Percentiles rank a stretch among this genome's conserved stretches.
Evolutionary conservation across 1,140 invertebrate genomes (phyloP).

Genomic region (Ostrea edulis): DNA sequence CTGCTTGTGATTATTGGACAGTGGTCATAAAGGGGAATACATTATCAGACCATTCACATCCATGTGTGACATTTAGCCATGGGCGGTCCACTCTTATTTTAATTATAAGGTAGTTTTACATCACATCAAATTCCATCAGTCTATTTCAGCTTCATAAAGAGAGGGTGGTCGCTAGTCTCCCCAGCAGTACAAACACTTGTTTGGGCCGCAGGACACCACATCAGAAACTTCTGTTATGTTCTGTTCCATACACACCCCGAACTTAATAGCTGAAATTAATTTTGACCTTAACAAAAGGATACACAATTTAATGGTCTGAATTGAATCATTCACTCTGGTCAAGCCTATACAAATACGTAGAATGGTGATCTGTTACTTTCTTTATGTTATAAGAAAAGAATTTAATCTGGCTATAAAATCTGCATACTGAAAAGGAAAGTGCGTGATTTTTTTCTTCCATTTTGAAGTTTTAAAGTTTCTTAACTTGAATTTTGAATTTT

Average conservation of each 20-base stretch:
- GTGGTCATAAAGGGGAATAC: constrained; percentile 25
- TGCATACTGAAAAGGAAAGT: no score
- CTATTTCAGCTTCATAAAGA: neutral
- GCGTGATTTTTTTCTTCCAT: no score
- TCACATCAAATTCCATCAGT: constrained; percentile 20
- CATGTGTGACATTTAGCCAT: constrained; percentile 15
- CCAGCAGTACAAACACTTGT: neutral
- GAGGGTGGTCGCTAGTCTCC: neutral
- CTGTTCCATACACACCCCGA: constrained; percentile 2
- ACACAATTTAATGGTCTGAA: constrained; percentile 20
- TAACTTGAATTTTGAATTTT: neutral
- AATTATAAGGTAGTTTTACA: constrained; percentile 37
- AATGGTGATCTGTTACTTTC: neutral
- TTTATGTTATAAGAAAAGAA: neutral
- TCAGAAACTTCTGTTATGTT: neutral
- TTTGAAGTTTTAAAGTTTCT: no score
- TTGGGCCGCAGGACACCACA: neutral
- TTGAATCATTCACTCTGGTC: constrained; percentile 24
- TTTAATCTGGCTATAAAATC: no score
- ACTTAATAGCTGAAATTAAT: constrained; percentile 24
- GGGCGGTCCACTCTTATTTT: neutral
- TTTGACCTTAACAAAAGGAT: constrained; percentile 31
- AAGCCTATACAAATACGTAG: neutral
- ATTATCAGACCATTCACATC: constrained; percentile 6
- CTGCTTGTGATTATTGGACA: constrained; percentile 20